phyloP scores from a whole-genome alignment of 2,113 vertebrate genomes.

The Anoplopoma fimbria region DNA sequence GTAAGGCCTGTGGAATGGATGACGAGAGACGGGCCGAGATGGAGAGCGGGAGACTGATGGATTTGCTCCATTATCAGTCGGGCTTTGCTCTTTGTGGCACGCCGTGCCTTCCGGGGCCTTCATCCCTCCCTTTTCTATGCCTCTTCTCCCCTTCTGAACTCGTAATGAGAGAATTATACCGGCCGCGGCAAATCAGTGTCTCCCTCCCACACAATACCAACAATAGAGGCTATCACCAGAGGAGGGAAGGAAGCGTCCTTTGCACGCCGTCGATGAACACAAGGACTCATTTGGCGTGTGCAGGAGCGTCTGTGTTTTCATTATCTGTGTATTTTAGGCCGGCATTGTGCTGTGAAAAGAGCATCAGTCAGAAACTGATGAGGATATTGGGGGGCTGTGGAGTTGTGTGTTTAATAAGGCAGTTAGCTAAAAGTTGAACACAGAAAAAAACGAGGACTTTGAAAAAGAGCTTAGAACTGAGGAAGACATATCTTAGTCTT shows the following conservation, averaged over 20 bases:
- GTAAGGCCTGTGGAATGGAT: conserved; percentile 37
- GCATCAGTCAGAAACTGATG: conserved; percentile 24
- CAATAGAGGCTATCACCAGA: conserved; percentile 67
- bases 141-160: conserved; percentile 58
- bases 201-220: conserved; percentile 65
- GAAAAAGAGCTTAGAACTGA: no score
- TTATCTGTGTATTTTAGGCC: conserved; percentile 54
- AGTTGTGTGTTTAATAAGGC: conserved; percentile 13
- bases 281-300: conserved; percentile 34
- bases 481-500: no score
- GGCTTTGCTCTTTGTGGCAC: conserved; percentile 67
- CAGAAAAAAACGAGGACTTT: not conserved
- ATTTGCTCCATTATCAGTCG: conserved; percentile 73
- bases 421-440: conserved; percentile 11
- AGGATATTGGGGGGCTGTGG: conserved; percentile 1
- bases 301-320: conserved; percentile 50
- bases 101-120: conserved; percentile 50
- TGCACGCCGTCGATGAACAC: conserved; percentile 37
- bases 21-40: conserved; percentile 40
- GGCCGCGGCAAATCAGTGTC: conserved; percentile 58
- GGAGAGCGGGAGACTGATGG: conserved; percentile 63
- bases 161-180: conserved; percentile 81
- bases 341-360: conserved; percentile 27
- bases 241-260: conserved; percentile 35
- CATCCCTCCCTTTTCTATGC: conserved; percentile 43